Percentiles rank a stretch among this genome's conserved stretches.
phyloP scores from a whole-genome alignment of 2,113 vertebrate species.

The Apus apus region DNA sequence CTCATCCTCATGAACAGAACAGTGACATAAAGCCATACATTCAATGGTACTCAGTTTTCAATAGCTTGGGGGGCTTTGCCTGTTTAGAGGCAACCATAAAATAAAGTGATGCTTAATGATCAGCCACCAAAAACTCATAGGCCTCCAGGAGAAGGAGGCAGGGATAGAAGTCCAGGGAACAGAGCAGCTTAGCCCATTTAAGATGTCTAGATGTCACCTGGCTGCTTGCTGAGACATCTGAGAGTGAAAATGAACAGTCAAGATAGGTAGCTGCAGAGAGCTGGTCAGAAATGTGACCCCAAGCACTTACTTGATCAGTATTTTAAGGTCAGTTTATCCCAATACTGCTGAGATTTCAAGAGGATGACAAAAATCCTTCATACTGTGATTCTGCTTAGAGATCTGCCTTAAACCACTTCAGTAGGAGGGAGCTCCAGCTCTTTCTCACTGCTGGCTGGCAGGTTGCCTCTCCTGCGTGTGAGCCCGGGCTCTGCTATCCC shows the following conservation, averaged over 20 bases:
- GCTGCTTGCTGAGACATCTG: not conserved
- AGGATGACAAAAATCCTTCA: not conserved
- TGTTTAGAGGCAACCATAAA: not conserved
- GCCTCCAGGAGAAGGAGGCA: not conserved
- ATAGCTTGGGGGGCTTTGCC: not conserved
- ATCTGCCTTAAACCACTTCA: not conserved
- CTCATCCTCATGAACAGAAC: not conserved
- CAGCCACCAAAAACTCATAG: not conserved
- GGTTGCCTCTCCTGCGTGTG: rapidly evolving
- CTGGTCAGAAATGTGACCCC: rapidly evolving
- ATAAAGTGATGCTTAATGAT: not conserved
- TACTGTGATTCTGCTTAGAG: not conserved
- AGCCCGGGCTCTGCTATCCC: not conserved
- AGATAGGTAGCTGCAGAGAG: not conserved
- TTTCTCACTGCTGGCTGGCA: not conserved
- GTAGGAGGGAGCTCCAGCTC: not conserved
- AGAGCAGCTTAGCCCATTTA: not conserved
- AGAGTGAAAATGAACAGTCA: not conserved
- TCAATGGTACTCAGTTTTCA: not conserved
- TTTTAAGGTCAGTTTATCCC: not conserved
- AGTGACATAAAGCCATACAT: not conserved
- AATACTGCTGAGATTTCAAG: not conserved
- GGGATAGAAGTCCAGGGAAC: not conserved
- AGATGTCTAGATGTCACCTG: not conserved
- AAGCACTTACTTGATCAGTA: not conserved